Evolutionary conservation across 1,140 invertebrate species (phyloP).

Genomic region (Megalopta genalis): DNA sequence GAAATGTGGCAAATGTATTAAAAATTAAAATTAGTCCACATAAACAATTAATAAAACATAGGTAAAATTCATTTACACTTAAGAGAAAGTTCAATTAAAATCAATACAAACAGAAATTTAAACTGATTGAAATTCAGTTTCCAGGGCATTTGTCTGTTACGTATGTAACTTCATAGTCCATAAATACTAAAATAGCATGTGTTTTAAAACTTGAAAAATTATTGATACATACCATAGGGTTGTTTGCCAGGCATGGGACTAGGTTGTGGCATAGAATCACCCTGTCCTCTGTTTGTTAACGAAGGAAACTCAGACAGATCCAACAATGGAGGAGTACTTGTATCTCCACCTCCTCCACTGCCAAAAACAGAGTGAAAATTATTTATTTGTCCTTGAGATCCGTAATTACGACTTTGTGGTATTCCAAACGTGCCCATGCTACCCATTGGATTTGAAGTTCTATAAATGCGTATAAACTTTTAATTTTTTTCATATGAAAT

Average conservation of each 20-base stretch:
- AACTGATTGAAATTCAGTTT: no score
- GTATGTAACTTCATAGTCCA: not conserved
- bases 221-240: constrained; percentile 86
- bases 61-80: no score
- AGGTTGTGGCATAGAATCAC: constrained; percentile 88
- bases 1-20: no score
- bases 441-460: constrained; percentile 83
- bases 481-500: constrained; percentile 1
- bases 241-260: constrained; percentile 91
- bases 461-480: constrained; percentile 65
- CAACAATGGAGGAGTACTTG: constrained; percentile 89
- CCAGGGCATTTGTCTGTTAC: no score
- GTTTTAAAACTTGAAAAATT: not conserved
- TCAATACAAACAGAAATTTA: no score
- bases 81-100: no score
- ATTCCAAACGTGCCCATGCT: constrained; percentile 83
- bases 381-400: constrained; percentile 83
- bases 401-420: constrained; percentile 84
- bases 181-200: not conserved
- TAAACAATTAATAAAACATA: no score
- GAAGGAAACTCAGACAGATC: constrained; percentile 95
- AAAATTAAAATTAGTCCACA: no score
- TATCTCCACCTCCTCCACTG: constrained; percentile 82
- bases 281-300: constrained; percentile 89
- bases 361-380: constrained; percentile 90